A percentile compares a stretch with the other conserved stretches of the same genome.
phyloP scores from a whole-genome alignment of 2,888 invertebrate species.

The Callyntrura guangdongensis region DNA sequence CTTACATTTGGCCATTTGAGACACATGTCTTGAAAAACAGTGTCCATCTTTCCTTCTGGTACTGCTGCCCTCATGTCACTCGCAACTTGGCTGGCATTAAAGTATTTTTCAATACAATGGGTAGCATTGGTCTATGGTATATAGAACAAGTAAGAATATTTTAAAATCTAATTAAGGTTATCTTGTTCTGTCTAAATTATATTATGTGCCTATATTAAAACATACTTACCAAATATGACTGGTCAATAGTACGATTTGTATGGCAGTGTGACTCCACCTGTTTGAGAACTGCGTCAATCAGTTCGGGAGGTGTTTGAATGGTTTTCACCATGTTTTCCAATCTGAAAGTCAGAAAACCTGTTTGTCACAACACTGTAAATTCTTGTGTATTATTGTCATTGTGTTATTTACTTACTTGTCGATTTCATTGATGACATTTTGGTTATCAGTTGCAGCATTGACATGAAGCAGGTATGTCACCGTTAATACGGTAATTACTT shows the following conservation, averaged over 20 bases:
- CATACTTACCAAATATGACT: slow-evolving; percentile 66
- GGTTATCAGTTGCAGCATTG: slow-evolving; percentile 71
- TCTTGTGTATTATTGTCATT: background rate
- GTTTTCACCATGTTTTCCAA: slow-evolving; percentile 67
- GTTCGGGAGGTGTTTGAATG: slow-evolving; percentile 76
- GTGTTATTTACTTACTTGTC: slow-evolving; percentile 67
- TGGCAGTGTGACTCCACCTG: slow-evolving; percentile 80
- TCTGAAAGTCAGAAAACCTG: too few species aligned
- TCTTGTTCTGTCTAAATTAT: background rate
- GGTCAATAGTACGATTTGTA: slow-evolving; percentile 62
- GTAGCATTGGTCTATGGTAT: slow-evolving; percentile 75
- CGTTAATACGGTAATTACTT: slow-evolving; percentile 64
- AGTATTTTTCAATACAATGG: slow-evolving; percentile 79
- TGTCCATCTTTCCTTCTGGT: slow-evolving; percentile 83
- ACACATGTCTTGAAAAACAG: slow-evolving; percentile 83
- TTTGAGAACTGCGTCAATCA: slow-evolving; percentile 77
- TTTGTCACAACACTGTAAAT: too few species aligned
- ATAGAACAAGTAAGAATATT: too few species aligned
- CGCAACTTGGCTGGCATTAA: slow-evolving; percentile 80
- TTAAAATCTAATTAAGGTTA: too few species aligned
- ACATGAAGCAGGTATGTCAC: slow-evolving; percentile 67
- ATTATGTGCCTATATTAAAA: background rate
- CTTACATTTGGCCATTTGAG: slow-evolving; percentile 82
- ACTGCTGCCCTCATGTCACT: slow-evolving; percentile 82
- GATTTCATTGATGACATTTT: slow-evolving; percentile 73